Evolutionary conservation across 1,140 invertebrate species (phyloP).

Genomic region (Bombus terrestris): DNA sequence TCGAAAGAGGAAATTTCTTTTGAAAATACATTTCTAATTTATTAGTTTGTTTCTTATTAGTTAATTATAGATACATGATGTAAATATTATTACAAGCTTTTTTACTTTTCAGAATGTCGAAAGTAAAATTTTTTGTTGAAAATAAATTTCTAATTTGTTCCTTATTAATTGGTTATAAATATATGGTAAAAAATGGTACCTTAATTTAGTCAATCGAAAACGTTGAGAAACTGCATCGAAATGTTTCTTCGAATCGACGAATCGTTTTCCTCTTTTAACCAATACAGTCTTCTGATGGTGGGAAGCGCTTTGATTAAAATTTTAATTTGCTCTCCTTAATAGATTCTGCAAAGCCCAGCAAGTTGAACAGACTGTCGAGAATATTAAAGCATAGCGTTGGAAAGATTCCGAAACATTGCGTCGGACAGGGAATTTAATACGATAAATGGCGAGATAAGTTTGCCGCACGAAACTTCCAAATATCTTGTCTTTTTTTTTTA

Average conservation of each 20-base stretch:
- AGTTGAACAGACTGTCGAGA: neutral
- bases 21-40: too few species aligned
- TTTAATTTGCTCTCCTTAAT: neutral
- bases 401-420: neutral
- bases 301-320: constrained; percentile 28
- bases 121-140: too few species aligned
- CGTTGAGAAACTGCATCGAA: neutral
- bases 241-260: neutral
- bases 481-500: neutral
- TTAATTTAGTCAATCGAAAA: too few species aligned
- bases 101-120: too few species aligned
- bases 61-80: too few species aligned
- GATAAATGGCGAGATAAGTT: neutral
- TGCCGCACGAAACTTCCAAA: neutral
- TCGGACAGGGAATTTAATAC: neutral
- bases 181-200: neutral
- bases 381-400: neutral
- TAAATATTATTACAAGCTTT: too few species aligned
- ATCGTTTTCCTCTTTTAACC: neutral
- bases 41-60: too few species aligned
- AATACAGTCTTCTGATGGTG: too few species aligned
- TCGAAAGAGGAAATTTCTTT: too few species aligned
- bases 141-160: neutral
- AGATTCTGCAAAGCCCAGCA: neutral
- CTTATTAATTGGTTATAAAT: neutral